Evolutionary conservation across 2,797 vertebrate genomes (phyloP).

Genomic region (Microtus agrestis): DNA sequence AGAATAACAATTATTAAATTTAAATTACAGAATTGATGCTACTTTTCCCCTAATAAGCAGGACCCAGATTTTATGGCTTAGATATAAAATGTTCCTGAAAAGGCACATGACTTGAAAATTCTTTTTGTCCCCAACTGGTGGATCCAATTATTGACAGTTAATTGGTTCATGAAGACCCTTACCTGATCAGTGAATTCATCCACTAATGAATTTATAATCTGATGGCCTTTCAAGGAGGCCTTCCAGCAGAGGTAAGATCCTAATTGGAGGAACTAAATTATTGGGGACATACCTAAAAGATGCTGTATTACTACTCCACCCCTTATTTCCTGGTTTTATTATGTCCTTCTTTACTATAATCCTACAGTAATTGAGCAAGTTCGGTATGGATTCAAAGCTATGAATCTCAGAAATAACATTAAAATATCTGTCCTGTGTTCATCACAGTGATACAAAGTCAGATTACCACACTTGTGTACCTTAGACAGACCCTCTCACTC

Average conservation of each 20-base stretch:
- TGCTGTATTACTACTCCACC: not conserved
- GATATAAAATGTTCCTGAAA: not conserved
- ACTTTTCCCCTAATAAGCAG: not conserved
- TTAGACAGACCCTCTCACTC: not conserved
- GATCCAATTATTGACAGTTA: not conserved
- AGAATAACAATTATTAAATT: not conserved
- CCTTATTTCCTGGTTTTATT: not conserved
- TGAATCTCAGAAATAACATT: not conserved
- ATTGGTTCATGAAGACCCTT: not conserved
- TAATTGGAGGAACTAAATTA: not conserved
- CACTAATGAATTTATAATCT: not conserved
- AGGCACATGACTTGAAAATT: not conserved
- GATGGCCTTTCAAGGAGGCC: not conserved
- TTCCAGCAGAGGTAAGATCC: not conserved
- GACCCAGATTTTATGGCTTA: not conserved
- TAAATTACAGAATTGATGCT: not conserved
- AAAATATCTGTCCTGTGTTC: not conserved
- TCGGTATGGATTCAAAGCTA: not conserved
- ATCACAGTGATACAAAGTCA: not conserved
- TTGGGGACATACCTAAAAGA: not conserved
- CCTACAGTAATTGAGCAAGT: not conserved
- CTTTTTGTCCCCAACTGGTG: not conserved
- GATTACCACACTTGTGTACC: not conserved
- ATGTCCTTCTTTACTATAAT: not conserved
- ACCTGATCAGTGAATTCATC: not conserved